These are phyloP conservation scores for Sigmodon hispidus DNA, from an alignment of 2,113 vertebrate species.

Conservation along the genomic window DNA sequence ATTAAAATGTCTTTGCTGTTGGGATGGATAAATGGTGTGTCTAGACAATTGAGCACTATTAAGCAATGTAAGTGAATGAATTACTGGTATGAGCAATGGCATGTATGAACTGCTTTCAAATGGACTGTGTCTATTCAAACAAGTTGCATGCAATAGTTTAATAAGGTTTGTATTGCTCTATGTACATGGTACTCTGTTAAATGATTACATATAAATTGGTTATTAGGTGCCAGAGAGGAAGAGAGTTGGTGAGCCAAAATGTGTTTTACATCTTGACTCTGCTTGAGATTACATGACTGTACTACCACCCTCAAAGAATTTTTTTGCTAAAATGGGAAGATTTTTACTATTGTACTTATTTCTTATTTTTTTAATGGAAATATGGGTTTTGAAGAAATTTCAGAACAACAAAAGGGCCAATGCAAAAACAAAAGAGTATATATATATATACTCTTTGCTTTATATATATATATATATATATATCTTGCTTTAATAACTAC, in stretches of 20 bases:
- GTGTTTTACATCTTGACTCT: not conserved
- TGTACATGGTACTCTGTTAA: not conserved
- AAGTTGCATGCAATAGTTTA: not conserved
- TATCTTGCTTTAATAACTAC: not conserved
- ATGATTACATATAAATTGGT: not conserved
- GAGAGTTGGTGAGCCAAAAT: not conserved
- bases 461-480: not conserved
- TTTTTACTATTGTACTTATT: not conserved
- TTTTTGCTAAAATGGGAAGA: not conserved
- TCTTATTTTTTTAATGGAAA: not conserved
- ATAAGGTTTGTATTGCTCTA: not conserved
- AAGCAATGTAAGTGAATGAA: not conserved
- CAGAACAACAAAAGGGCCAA: not conserved
- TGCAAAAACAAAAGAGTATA: not conserved
- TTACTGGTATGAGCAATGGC: not conserved
- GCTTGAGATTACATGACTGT: not conserved
- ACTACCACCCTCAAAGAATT: not conserved
- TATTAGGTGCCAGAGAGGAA: not conserved
- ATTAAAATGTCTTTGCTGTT: not conserved
- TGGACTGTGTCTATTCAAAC: not conserved
- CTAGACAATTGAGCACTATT: not conserved
- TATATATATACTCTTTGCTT: no score
- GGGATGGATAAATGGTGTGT: not conserved
- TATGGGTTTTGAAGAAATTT: not conserved
- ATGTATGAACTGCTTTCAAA: not conserved